Percentiles rank a stretch among this genome's conserved stretches.
These are phyloP conservation scores for Phyllopteryx taeniolatus DNA, from an alignment of 2,113 vertebrate genomes.

Conservation along the genomic window DNA sequence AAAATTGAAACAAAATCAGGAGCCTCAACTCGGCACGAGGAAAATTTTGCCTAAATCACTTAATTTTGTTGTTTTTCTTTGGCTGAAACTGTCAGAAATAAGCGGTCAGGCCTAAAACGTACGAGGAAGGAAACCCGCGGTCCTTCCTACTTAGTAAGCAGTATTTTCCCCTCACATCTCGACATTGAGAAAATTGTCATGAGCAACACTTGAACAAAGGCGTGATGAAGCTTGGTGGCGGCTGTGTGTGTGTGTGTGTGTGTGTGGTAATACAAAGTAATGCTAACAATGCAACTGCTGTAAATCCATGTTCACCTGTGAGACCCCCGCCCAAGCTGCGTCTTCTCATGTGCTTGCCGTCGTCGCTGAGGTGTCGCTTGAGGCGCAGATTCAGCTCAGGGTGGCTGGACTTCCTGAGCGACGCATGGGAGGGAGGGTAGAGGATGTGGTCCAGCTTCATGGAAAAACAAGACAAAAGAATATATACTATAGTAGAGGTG, in stretches of 20 bases:
- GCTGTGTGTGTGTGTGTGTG: too few relatives aligned
- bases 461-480: not conserved
- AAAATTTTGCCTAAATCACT: too few relatives aligned
- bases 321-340: slow-evolving; percentile 91
- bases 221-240: not conserved
- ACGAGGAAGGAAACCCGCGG: not conserved
- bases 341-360: slow-evolving; percentile 82
- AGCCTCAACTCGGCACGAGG: too few relatives aligned
- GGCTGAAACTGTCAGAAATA: too few relatives aligned
- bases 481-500: too few relatives aligned
- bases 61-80: too few relatives aligned
- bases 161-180: not conserved
- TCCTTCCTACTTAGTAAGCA: not conserved
- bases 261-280: not conserved
- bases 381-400: slow-evolving; percentile 80
- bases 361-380: slow-evolving; percentile 84
- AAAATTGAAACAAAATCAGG: too few relatives aligned
- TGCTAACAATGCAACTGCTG: not conserved
- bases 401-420: slow-evolving; percentile 85
- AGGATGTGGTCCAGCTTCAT: slow-evolving; percentile 86
- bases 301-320: slow-evolving; percentile 43
- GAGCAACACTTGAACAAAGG: not conserved
- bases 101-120: too few relatives aligned
- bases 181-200: not conserved
- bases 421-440: slow-evolving; percentile 75